Evolutionary conservation across 2,113 vertebrate species (phyloP).

Genomic region (Notarius quadriscutis): DNA sequence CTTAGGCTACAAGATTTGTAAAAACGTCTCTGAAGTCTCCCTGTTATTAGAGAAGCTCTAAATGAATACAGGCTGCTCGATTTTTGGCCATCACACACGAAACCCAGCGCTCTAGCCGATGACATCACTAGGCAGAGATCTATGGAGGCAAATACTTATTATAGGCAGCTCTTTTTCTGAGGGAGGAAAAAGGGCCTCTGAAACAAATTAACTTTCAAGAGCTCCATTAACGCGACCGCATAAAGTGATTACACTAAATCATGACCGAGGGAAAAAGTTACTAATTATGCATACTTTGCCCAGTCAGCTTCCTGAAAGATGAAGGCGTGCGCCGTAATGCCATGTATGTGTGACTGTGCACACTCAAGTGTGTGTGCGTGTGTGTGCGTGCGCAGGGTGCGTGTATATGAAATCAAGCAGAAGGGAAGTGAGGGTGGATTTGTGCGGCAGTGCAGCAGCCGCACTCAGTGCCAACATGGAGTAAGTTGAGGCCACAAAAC

Average conservation of each 20-base stretch:
- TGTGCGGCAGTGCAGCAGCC: not conserved
- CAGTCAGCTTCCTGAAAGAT: not conserved
- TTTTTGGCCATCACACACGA: constrained; percentile 46
- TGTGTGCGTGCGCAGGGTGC: not conserved
- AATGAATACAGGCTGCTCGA: constrained; percentile 52
- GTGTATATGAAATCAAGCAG: not conserved
- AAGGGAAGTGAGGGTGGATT: constrained; percentile 16
- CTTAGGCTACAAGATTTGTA: constrained; percentile 45
- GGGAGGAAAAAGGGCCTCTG: not conserved
- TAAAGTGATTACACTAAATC: constrained; percentile 21
- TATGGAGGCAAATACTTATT: constrained; percentile 11
- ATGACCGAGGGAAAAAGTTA: constrained; percentile 7
- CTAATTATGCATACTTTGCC: not conserved
- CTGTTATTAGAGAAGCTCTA: constrained; percentile 53
- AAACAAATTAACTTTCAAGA: constrained; percentile 23
- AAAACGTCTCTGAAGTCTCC: constrained; percentile 48
- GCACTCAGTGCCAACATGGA: constrained; percentile 5
- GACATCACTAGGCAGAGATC: constrained; percentile 39
- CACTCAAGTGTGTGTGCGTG: too few species aligned
- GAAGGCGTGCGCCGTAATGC: not conserved
- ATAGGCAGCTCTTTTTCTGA: constrained; percentile 15
- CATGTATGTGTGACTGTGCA: not conserved
- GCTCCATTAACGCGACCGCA: constrained; percentile 16
- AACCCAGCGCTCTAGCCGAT: constrained; percentile 38
- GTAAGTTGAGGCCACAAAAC: constrained; percentile 6